Evolutionary conservation across 2,797 vertebrate genomes (phyloP).

Genomic region (Psittacula derbiana): DNA sequence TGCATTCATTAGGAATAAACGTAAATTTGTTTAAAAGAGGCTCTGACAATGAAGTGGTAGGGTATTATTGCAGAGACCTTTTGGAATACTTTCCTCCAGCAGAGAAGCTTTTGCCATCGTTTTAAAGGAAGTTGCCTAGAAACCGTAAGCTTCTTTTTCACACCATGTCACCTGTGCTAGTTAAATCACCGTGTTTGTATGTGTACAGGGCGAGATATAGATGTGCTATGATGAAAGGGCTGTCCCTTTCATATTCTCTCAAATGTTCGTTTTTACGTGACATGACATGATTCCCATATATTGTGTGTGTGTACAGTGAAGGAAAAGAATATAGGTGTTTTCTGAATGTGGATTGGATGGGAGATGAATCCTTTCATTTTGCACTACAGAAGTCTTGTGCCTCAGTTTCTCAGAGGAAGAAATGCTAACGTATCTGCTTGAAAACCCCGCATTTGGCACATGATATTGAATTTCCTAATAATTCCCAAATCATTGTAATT

Average conservation of each 20-base stretch:
- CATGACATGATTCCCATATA: neutral
- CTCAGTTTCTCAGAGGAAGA: neutral
- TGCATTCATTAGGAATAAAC: neutral
- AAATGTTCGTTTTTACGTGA: neutral
- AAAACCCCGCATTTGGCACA: neutral
- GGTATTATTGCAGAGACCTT: neutral
- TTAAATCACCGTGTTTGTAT: neutral
- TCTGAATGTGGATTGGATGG: neutral
- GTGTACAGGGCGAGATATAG: rapidly evolving
- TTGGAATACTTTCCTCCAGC: neutral
- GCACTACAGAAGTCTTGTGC: neutral
- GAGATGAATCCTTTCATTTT: neutral
- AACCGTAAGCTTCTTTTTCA: neutral
- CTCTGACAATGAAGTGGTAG: neutral
- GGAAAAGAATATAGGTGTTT: neutral
- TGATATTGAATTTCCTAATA: neutral
- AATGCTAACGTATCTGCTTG: neutral
- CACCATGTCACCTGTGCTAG: neutral
- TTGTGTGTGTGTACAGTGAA: neutral
- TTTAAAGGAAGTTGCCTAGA: constrained; percentile 21
- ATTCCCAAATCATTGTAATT: neutral
- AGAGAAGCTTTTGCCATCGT: neutral
- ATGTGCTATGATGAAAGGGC: neutral
- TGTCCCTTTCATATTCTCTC: neutral
- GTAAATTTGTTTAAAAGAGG: neutral